Percentiles rank a stretch among this genome's conserved stretches.
phyloP scores from a whole-genome alignment of 1,140 invertebrate genomes.

The Periplaneta americana region DNA sequence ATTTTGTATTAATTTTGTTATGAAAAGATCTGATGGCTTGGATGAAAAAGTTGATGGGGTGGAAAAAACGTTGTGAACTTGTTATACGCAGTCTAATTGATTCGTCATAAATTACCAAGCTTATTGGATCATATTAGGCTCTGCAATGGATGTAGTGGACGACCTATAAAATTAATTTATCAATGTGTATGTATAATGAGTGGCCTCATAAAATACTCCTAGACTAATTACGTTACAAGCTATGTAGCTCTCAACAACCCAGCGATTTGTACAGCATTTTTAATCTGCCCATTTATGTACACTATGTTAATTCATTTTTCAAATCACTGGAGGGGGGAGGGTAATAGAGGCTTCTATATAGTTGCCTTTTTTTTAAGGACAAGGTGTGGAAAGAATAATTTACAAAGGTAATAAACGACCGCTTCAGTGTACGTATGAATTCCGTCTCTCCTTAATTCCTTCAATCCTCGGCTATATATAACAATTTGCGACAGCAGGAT shows the following conservation, averaged over 20 bases:
- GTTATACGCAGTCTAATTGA: not conserved
- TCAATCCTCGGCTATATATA: no score
- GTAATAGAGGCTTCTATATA: no score
- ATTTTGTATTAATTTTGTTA: not conserved
- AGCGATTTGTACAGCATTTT: not conserved
- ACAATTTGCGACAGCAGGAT: no score
- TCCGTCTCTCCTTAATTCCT: no score
- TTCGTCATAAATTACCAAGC: not conserved
- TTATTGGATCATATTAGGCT: not conserved
- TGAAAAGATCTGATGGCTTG: not conserved
- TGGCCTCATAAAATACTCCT: not conserved
- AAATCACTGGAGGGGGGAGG: no score
- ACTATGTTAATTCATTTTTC: not conserved
- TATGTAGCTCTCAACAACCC: not conserved
- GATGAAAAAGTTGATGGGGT: not conserved
- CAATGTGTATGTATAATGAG: not conserved
- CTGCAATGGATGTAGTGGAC: not conserved
- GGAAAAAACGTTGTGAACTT: not conserved
- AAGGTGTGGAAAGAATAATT: no score
- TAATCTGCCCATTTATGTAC: not conserved
- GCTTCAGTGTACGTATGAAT: no score
- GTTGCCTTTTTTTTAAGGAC: no score
- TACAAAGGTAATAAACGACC: no score
- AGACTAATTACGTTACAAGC: not conserved
- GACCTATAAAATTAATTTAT: not conserved